Percentiles rank a stretch among this genome's conserved stretches.
Evolutionary conservation across 2,113 vertebrate genomes (phyloP).

Genomic region (Zonotrichia leucophrys): DNA sequence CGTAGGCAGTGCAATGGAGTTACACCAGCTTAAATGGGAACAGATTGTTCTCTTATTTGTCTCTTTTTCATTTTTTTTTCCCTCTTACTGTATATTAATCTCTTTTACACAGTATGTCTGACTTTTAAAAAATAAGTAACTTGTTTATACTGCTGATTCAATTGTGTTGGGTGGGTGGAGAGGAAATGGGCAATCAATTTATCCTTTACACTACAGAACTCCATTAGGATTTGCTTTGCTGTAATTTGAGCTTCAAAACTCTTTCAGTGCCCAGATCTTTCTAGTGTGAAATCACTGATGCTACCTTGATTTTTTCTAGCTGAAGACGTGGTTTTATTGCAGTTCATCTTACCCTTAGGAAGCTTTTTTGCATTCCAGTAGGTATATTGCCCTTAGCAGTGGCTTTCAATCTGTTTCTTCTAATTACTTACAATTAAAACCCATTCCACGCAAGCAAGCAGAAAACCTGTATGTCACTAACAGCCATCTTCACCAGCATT

Average conservation of each 20-base stretch:
- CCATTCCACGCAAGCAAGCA: neutral
- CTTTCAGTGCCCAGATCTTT: neutral
- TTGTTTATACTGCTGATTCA: constrained; percentile 4
- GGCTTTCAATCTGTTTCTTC: neutral
- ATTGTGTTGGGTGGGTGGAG: neutral
- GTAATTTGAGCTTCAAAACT: neutral
- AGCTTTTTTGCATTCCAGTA: neutral
- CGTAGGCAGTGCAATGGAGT: neutral
- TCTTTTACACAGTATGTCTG: neutral
- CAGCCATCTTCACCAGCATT: neutral
- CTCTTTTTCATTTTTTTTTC: neutral
- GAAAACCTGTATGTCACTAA: neutral
- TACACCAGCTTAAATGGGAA: neutral
- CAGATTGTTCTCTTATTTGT: neutral
- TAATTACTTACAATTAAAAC: neutral
- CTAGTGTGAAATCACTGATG: neutral
- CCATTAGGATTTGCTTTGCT: neutral
- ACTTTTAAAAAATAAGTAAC: constrained; percentile 3
- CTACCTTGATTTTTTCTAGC: neutral
- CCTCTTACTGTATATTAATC: neutral
- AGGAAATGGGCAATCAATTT: neutral
- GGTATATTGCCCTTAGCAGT: neutral
- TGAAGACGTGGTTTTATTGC: neutral
- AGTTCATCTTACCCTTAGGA: neutral
- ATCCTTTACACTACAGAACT: neutral